A percentile compares a stretch with the other conserved stretches of the same genome.
These are phyloP conservation scores for Drosophila repleta DNA, from an alignment of 1,140 invertebrate species.

Conservation along the genomic window DNA sequence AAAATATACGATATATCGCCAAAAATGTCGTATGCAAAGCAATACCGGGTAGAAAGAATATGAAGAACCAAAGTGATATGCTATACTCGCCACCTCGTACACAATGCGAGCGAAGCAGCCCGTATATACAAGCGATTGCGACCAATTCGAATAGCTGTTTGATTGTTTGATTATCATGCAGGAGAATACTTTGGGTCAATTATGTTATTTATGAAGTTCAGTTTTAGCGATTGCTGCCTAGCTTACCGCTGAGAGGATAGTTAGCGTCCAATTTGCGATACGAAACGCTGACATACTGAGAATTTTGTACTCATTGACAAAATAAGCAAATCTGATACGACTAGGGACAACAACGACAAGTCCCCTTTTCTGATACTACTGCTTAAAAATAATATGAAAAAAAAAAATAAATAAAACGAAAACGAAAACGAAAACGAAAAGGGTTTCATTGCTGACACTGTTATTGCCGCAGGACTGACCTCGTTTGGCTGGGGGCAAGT, in stretches of 20 bases:
- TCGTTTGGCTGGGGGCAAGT: conserved; percentile 25
- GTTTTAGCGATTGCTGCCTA: no score
- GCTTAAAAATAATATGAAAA: not conserved
- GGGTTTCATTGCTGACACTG: conserved; percentile 39
- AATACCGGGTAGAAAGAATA: conserved; percentile 44
- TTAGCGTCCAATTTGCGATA: conserved; percentile 29
- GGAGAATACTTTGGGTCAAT: no score
- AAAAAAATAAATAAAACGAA: not conserved
- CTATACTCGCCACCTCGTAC: conserved; percentile 52
- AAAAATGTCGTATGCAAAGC: conserved; percentile 31
- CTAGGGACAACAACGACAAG: not conserved
- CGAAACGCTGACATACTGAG: conserved; percentile 51
- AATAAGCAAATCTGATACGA: conserved; percentile 47
- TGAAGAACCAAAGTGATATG: conserved; percentile 40
- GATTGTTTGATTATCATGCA: not conserved
- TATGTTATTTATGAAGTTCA: no score
- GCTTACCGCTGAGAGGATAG: conserved; percentile 52
- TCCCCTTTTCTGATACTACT: not conserved
- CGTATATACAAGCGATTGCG: conserved; percentile 26
- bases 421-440: conserved; percentile 13
- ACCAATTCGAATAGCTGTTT: conserved; percentile 43
- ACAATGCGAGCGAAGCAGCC: conserved; percentile 42
- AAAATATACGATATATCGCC: conserved; percentile 31
- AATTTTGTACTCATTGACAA: conserved; percentile 55
- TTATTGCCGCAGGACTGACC: conserved; percentile 49